These are phyloP conservation scores for Diachrysia chrysitis DNA, from an alignment of 2,888 invertebrate species.

Conservation along the genomic window DNA sequence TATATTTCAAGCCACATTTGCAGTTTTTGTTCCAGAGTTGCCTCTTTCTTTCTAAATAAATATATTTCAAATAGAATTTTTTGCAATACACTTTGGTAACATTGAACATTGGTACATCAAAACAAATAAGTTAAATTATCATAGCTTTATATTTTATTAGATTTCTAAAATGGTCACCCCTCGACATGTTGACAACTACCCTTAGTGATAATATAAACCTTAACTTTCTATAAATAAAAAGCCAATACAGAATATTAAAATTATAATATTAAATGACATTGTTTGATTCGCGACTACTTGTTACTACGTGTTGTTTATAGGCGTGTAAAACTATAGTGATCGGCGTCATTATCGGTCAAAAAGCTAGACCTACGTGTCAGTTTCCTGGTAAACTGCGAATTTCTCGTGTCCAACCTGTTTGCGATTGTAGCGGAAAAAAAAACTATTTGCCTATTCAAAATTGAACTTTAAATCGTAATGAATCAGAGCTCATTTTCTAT, in stretches of 20 bases:
- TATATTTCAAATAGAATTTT: neutral
- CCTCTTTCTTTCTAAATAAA: neutral
- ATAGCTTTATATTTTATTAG: constrained; percentile 1
- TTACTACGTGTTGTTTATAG: constrained; percentile 14
- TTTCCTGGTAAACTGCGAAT: constrained; percentile 77
- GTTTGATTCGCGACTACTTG: too few species aligned
- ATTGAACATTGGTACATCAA: neutral
- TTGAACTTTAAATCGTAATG: constrained; percentile 66
- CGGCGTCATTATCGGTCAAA: constrained; percentile 72
- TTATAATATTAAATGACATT: neutral
- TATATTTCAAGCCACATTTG: neutral
- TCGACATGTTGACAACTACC: neutral
- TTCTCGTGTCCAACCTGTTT: constrained; percentile 82
- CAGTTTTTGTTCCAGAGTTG: neutral
- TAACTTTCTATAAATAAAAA: constrained; percentile 19
- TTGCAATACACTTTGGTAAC: neutral
- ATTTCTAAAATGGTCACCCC: neutral
- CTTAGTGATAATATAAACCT: neutral
- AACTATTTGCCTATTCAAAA: constrained; percentile 60
- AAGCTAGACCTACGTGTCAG: constrained; percentile 69
- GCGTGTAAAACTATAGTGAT: constrained; percentile 49
- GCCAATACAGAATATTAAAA: neutral
- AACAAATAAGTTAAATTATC: neutral
- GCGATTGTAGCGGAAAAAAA: constrained; percentile 67
- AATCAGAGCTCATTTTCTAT: constrained; percentile 68